Percentiles rank a stretch among this genome's conserved stretches.
These are phyloP conservation scores for Papilio polyxenes DNA, from an alignment of 1,140 invertebrate genomes.

Conservation along the genomic window DNA sequence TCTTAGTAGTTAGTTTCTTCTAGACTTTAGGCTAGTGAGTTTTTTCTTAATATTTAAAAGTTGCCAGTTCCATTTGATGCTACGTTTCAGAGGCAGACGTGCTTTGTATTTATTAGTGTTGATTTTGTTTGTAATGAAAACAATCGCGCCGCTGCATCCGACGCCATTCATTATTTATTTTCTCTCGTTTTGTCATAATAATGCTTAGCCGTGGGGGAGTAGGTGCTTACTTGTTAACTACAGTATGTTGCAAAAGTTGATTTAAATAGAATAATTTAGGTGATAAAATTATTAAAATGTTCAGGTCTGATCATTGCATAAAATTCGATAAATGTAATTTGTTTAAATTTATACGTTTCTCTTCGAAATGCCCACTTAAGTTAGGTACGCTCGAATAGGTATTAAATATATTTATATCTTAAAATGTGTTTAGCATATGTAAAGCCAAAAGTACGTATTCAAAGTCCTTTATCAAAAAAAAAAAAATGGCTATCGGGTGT, in stretches of 20 bases:
- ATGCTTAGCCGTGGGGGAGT: slow-evolving; percentile 45
- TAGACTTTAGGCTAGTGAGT: too few relatives aligned
- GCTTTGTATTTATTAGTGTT: slow-evolving; percentile 63
- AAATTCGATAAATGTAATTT: too few relatives aligned
- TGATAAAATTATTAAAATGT: background rate
- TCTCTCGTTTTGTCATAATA: slow-evolving; percentile 73
- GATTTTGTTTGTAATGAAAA: slow-evolving; percentile 71
- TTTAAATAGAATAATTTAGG: background rate
- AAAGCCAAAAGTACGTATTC: too few relatives aligned
- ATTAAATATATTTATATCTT: too few relatives aligned
- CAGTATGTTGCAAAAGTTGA: slow-evolving; percentile 45
- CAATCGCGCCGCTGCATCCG: slow-evolving; percentile 69
- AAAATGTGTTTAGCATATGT: too few relatives aligned
- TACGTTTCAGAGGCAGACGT: slow-evolving; percentile 39
- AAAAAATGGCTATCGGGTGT: too few relatives aligned
- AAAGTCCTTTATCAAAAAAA: too few relatives aligned
- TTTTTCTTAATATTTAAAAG: background rate
- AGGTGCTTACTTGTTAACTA: slow-evolving; percentile 52
- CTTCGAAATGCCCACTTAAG: too few relatives aligned
- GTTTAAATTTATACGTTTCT: too few relatives aligned
- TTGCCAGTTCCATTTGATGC: background rate
- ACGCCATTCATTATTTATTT: slow-evolving; percentile 68
- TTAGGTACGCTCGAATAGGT: too few relatives aligned
- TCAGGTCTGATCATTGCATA: too few relatives aligned
- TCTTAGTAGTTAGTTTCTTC: too few relatives aligned